Conservation (phyloP, 2,888 invertebrate species). For the Cheilosia variabilis region DNA sequence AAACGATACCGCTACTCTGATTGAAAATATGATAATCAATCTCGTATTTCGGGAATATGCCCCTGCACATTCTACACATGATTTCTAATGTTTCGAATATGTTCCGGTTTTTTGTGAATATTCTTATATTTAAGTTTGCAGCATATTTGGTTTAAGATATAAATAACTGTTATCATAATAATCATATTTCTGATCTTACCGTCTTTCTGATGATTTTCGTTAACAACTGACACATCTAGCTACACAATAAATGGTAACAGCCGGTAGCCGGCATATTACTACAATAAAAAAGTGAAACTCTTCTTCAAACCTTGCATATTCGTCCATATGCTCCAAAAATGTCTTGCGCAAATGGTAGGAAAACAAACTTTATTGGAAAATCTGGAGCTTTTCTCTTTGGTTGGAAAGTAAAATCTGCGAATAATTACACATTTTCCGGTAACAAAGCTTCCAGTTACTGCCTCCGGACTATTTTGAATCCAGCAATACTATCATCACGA, state of each 20-base stretch:
- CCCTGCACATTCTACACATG: no score
- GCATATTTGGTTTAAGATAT: no score
- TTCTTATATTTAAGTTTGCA: no score
- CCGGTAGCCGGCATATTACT: slow-evolving; percentile 2
- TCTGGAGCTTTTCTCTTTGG: slow-evolving; percentile 33
- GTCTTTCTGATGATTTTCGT: no score
- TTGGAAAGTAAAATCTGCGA: slow-evolving; percentile 32
- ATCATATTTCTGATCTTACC: no score
- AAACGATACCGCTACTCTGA: no score
- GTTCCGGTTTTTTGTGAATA: no score
- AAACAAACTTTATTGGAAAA: slow-evolving; percentile 58
- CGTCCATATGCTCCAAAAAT: slow-evolving; percentile 49
- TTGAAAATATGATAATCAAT: no score
- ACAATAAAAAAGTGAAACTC: slow-evolving; percentile 7
- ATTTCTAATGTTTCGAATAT: no score
- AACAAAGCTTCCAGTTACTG: slow-evolving; percentile 56
- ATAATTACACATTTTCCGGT: slow-evolving; percentile 52
- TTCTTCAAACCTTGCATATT: slow-evolving; percentile 1
- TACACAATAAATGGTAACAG: background rate
- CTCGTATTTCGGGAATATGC: no score
- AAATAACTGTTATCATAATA: no score
- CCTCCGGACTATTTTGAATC: slow-evolving; percentile 44
- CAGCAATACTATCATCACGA: slow-evolving; percentile 44
- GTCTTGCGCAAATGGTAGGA: slow-evolving; percentile 62
- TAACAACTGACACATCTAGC: no score